A percentile compares a stretch with the other conserved stretches of the same genome.
These are phyloP conservation scores for Perca schrenkii DNA, from an alignment of 2,113 vertebrate genomes.

Conservation along the genomic window DNA sequence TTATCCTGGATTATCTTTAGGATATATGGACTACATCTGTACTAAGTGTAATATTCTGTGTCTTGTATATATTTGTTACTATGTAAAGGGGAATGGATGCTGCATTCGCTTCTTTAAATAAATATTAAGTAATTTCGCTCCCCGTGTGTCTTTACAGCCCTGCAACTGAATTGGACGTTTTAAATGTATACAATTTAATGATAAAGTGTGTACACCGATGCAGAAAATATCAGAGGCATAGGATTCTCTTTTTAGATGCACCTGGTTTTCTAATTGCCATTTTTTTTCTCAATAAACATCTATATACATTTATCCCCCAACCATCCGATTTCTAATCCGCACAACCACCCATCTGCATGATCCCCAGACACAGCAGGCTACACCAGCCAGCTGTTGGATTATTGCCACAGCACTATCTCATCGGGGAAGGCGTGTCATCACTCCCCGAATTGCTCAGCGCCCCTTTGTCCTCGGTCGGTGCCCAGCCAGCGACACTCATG, in stretches of 20 bases:
- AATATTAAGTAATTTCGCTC: conserved; percentile 54
- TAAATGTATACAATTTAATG: neutral
- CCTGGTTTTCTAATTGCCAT: neutral
- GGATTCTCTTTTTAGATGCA: neutral
- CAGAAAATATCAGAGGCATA: neutral
- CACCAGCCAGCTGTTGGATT: conserved; percentile 75
- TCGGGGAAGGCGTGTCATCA: conserved; percentile 83
- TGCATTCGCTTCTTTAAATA: conserved; percentile 71
- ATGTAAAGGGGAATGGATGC: conserved; percentile 57
- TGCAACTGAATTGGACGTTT: neutral
- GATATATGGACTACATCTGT: conserved; percentile 73
- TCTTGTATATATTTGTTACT: conserved; percentile 63
- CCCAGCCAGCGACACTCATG: conserved; percentile 83
- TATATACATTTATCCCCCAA: conserved; percentile 14
- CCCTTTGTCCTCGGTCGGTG: conserved; percentile 84
- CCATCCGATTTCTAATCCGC: conserved; percentile 28
- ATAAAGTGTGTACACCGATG: neutral
- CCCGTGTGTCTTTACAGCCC: neutral
- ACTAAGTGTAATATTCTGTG: conserved; percentile 63
- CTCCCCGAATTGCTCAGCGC: conserved; percentile 72
- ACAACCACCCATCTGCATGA: conserved; percentile 43
- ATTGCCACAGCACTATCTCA: conserved; percentile 73
- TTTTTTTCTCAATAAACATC: neutral
- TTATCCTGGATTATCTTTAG: conserved; percentile 76
- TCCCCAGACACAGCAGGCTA: conserved; percentile 56